phyloP scores from a whole-genome alignment of 1,140 invertebrate genomes.

The Lerema accius region DNA sequence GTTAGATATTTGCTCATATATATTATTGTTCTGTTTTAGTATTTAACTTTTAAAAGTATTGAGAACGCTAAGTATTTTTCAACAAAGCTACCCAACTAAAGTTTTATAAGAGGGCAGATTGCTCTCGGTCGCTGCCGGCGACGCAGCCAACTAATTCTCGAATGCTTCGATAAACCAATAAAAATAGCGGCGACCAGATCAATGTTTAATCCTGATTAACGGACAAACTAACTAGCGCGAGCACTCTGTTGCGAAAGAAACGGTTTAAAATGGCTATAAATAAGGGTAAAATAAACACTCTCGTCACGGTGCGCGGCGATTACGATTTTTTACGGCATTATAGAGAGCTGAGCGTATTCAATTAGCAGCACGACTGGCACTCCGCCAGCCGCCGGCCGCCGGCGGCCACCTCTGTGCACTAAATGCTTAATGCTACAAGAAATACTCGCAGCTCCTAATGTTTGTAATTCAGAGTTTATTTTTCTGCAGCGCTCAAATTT shows the following conservation, averaged over 20 bases:
- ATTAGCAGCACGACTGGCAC: constrained; percentile 22
- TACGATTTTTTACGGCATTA: constrained; percentile 32
- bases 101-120: neutral
- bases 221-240: constrained; percentile 19
- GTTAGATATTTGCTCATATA: no score
- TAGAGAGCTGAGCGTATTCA: constrained; percentile 29
- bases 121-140: neutral
- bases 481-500: constrained; percentile 27
- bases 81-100: neutral
- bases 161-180: constrained; percentile 6
- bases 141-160: neutral
- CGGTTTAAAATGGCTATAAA: constrained; percentile 27
- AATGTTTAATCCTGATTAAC: constrained; percentile 32
- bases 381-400: constrained; percentile 7
- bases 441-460: constrained; percentile 30
- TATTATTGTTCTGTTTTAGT: no score
- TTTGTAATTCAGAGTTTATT: constrained; percentile 31
- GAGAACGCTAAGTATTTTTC: neutral
- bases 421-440: constrained; percentile 30
- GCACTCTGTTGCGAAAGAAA: constrained; percentile 16
- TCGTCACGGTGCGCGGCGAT: constrained; percentile 26
- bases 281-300: constrained; percentile 25
- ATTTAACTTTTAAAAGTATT: no score
- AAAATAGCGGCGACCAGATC: constrained; percentile 4
- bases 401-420: constrained; percentile 18